Conservation (phyloP, 2,888 invertebrate species). For the Catotricha subobsoleta region DNA sequence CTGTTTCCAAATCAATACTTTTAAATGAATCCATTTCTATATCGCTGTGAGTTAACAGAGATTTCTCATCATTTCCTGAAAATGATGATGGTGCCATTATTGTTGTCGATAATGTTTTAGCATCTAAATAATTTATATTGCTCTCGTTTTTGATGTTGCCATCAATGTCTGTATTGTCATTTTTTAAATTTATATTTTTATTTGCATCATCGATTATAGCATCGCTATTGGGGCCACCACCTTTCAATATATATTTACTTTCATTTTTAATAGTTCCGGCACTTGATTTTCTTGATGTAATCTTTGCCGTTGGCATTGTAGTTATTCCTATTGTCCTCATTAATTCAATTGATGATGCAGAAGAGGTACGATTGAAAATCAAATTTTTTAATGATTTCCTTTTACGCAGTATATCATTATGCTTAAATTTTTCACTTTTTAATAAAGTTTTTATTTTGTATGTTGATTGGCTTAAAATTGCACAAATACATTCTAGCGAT, state of each 20-base stretch:
- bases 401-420: constrained; percentile 27
- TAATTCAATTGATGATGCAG: neutral
- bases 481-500: constrained; percentile 48
- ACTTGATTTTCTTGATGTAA: constrained; percentile 12
- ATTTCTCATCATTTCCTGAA: constrained; percentile 24
- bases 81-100: no score
- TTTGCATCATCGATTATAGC: neutral
- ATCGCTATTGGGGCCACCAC: constrained; percentile 12
- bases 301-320: neutral
- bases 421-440: constrained; percentile 25
- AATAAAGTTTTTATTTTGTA: constrained; percentile 7
- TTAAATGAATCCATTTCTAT: constrained; percentile 31
- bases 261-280: constrained; percentile 15
- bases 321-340: neutral
- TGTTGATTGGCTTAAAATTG: constrained; percentile 19
- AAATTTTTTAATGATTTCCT: constrained; percentile 31
- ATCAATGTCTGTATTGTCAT: constrained; percentile 10
- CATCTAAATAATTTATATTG: neutral
- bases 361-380: constrained; percentile 20
- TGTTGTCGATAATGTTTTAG: neutral
- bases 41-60: constrained; percentile 26
- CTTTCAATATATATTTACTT: constrained; percentile 14
- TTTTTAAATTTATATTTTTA: neutral
- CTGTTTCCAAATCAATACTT: constrained; percentile 31
- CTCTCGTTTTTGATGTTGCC: constrained; percentile 15